Base-by-base conservation (phyloP, 2,113 vertebrate species). In the Eublepharis macularius region DNA sequence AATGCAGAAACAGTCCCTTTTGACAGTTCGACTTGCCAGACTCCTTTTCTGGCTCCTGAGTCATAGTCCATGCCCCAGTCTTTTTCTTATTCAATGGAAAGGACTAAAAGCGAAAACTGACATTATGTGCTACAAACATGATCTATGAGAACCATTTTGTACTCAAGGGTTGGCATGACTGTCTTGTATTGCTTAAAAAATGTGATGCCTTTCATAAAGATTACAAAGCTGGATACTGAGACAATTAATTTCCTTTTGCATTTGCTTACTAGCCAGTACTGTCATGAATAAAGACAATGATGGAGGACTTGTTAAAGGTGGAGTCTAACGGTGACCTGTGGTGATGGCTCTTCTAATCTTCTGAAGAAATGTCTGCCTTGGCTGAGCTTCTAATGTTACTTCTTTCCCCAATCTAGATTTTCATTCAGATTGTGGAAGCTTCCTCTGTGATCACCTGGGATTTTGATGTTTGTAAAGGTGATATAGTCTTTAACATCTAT, bases 391-490 rank as follows among this genome's bases (percentile, higher is more conserved):
- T 72, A 51, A 74, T 75, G 0, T 24, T 89, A 0, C 21, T 3
- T 0, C 34, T n/a, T 24, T 72, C 0, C 14, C 60, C 69, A n/a
- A n/a, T 21, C 78, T 94, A 99, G 98, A 96, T 99, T 86, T 95
- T 98, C 89, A 95, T 99, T 16, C 97, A 99, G 94, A 98, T 99
- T 34, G 95, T 97, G 66, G 98, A 99, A 0, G 97, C 97, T 11
- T 97, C 98, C 0, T 98, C 98, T 0, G 98, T 99, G 88, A 99
- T 99, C 95, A 99, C 98, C 0, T 99, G 98, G 99, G 99, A 99
- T 93, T 99, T 99, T 76, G 99, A 99, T 0, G 97, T 99, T 88
- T 98, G 96, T 91, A 99, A 99, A 95, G 99, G 99, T 0, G 98
- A 99, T 87, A 95, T 98, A 6, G 95, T 97, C 49, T 99, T 99